Percentiles rank a stretch among this genome's conserved stretches.
phyloP scores from a whole-genome alignment of 2,797 vertebrate genomes.

The Pogoniulus pusillus region DNA sequence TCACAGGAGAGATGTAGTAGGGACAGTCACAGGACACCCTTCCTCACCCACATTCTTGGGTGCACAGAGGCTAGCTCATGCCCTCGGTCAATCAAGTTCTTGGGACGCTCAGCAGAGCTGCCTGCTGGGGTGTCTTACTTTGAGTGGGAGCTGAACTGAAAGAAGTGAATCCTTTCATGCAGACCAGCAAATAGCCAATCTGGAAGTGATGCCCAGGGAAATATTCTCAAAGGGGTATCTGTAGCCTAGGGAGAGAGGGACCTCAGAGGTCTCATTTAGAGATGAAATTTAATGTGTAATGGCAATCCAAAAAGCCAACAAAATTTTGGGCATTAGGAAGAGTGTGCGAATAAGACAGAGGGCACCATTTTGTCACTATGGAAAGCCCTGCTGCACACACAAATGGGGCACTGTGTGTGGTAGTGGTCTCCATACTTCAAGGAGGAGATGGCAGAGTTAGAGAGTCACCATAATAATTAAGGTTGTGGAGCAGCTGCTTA shows the following conservation, averaged over 20 bases:
- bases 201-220: background rate
- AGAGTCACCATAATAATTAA: background rate
- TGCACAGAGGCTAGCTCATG: background rate
- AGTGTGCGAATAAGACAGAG: background rate
- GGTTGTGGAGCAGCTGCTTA: background rate
- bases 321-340: background rate
- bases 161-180: background rate
- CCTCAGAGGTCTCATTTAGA: background rate
- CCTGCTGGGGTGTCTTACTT: background rate
- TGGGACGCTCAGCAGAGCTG: background rate
- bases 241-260: background rate
- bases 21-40: conserved; percentile 1
- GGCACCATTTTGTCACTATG: background rate
- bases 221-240: background rate
- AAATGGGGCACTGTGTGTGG: background rate
- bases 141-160: background rate
- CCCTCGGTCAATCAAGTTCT: background rate
- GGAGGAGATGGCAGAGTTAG: background rate
- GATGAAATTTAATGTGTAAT: background rate
- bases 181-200: background rate
- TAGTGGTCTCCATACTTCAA: background rate
- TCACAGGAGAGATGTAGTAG: background rate
- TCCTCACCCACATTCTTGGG: background rate
- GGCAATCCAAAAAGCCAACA: background rate
- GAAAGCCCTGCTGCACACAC: background rate